Percentiles rank a stretch among this genome's conserved stretches.
Conservation (phyloP, 2,797 vertebrate species). For the Pseudomugil tenellus region DNA sequence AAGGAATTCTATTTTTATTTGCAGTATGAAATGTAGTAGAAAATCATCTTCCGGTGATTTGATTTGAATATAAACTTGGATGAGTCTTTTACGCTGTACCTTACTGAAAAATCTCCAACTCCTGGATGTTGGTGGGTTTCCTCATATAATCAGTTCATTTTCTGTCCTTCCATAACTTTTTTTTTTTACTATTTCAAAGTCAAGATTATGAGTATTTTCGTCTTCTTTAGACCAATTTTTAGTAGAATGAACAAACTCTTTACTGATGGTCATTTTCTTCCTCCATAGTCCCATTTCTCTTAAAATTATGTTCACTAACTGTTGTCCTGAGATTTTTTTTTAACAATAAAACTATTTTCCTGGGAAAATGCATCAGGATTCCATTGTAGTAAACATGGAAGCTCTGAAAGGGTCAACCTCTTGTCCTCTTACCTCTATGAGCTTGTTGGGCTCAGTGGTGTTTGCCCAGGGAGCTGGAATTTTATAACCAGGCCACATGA, state of each 20-base stretch:
- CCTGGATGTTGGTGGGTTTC: neutral
- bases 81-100: no score
- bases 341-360: neutral
- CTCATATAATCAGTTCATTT: neutral
- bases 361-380: no score
- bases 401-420: neutral
- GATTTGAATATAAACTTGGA: no score
- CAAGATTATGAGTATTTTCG: neutral
- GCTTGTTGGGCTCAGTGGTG: constrained; percentile 90
- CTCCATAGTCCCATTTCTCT: neutral
- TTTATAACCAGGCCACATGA: constrained; percentile 93
- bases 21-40: no score
- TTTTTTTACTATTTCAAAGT: neutral
- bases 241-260: neutral
- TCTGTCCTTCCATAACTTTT: neutral
- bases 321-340: neutral
- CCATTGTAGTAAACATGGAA: neutral
- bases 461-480: constrained; percentile 99
- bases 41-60: no score
- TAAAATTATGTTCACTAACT: neutral
- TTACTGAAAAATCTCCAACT: neutral
- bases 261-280: neutral
- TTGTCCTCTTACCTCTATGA: constrained; percentile 79
- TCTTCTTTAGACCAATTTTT: neutral
- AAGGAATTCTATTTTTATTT: no score